These are phyloP conservation scores for Drosophila fulvimacula DNA, from an alignment of 2,888 invertebrate genomes.

Conservation along the genomic window DNA sequence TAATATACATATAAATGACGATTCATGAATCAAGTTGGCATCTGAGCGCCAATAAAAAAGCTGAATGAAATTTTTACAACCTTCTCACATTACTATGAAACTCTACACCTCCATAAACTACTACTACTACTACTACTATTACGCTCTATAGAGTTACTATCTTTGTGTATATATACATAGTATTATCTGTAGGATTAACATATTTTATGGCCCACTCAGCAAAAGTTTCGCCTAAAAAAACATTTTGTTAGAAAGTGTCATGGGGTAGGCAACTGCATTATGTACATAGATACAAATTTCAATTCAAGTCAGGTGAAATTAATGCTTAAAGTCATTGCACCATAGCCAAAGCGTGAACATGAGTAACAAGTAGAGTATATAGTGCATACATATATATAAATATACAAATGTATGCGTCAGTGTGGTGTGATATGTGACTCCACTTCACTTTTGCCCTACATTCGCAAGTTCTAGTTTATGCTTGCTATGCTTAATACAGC, in stretches of 20 bases:
- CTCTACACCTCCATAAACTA: slow-evolving; percentile 1
- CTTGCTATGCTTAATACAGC: not conserved
- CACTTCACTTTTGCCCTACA: slow-evolving; percentile 10
- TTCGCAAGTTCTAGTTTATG: not conserved
- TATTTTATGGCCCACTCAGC: not conserved
- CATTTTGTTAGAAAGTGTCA: not conserved
- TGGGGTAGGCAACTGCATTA: not conserved
- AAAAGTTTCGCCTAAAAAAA: not conserved
- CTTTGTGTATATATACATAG: not conserved
- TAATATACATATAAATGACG: not conserved
- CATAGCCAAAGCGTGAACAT: not conserved
- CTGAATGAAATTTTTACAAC: slow-evolving; percentile 7
- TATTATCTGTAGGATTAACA: slow-evolving; percentile 14
- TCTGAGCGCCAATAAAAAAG: not conserved
- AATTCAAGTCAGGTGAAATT: slow-evolving; percentile 4
- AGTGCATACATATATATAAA: not conserved
- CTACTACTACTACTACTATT: not conserved
- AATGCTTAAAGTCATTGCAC: slow-evolving; percentile 9
- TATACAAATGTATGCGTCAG: not conserved
- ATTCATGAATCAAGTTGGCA: slow-evolving; percentile 4
- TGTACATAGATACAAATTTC: not conserved
- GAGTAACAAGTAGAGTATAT: not conserved
- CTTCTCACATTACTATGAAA: slow-evolving; percentile 3
- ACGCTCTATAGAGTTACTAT: slow-evolving; percentile 4
- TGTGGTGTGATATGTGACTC: not conserved